These are phyloP conservation scores for Carterocephalus palaemon DNA, from an alignment of 2,888 invertebrate species.

Conservation along the genomic window DNA sequence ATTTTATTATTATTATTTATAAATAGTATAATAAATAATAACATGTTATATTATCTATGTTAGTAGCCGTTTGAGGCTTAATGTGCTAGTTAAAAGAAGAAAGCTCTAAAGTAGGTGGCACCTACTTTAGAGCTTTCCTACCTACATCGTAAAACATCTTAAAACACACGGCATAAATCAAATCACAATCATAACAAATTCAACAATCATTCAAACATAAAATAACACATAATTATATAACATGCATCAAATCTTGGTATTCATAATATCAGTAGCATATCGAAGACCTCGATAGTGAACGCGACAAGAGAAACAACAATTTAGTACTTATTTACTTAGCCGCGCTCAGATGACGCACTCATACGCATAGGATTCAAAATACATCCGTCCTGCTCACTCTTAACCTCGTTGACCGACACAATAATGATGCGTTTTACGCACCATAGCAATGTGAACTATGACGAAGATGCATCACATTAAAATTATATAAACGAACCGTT, in stretches of 20 bases:
- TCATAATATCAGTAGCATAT: background rate
- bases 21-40: too few species aligned
- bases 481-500: background rate
- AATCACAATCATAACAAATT: background rate
- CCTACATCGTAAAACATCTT: background rate
- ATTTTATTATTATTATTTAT: constrained; percentile 34
- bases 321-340: constrained; percentile 7
- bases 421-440: constrained; percentile 7
- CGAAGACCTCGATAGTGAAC: constrained; percentile 1
- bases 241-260: background rate
- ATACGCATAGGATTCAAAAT: constrained; percentile 3
- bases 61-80: background rate
- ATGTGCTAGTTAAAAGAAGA: background rate
- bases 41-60: background rate
- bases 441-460: background rate
- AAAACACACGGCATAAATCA: background rate
- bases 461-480: background rate
- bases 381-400: constrained; percentile 13
- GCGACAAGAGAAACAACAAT: constrained; percentile 9
- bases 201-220: too few species aligned
- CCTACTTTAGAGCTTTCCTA: background rate
- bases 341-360: constrained; percentile 7
- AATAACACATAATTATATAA: too few species aligned
- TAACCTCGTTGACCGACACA: constrained; percentile 11
- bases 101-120: background rate